phyloP scores from a whole-genome alignment of 2,797 vertebrate genomes.

The Hozukius guyotensis region DNA sequence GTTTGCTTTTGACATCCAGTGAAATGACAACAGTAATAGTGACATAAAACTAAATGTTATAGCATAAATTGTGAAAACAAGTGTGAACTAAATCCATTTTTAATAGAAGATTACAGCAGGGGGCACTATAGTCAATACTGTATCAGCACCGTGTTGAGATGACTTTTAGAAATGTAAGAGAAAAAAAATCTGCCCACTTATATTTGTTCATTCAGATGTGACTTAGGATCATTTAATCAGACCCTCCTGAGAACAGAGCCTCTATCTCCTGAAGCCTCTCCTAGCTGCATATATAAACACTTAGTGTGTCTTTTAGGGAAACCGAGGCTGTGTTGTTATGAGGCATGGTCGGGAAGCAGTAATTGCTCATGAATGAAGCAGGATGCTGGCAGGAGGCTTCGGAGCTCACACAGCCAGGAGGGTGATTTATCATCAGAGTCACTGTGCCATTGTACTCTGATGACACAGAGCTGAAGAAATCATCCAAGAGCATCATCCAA shows the following conservation, averaged over 20 bases:
- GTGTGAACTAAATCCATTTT: not conserved
- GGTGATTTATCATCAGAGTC: slow-evolving; percentile 46
- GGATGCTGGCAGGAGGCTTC: slow-evolving; percentile 14
- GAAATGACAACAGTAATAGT: not conserved
- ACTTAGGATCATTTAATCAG: not conserved
- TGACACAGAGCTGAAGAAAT: slow-evolving; percentile 32
- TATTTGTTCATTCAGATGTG: not conserved
- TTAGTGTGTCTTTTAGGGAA: not conserved
- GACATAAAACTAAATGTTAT: not conserved
- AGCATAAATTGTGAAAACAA: not conserved
- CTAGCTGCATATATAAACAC: not conserved
- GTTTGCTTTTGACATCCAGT: not conserved
- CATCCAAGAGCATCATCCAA: slow-evolving; percentile 21
- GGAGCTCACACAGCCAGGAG: slow-evolving; percentile 6
- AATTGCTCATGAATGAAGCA: slow-evolving; percentile 46
- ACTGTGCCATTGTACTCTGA: slow-evolving; percentile 17
- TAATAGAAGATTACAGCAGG: not conserved
- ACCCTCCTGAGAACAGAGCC: not conserved
- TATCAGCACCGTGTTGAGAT: not conserved
- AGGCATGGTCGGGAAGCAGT: slow-evolving; percentile 6
- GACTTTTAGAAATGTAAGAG: not conserved
- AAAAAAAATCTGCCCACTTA: too few species aligned
- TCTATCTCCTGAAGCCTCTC: not conserved
- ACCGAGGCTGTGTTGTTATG: slow-evolving; percentile 6
- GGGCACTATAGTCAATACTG: not conserved